Evolutionary conservation across 2,113 vertebrate genomes (phyloP), one percentile per base, ranked within the genome.

Genomic region (Brevimyrus niger): DNA sequence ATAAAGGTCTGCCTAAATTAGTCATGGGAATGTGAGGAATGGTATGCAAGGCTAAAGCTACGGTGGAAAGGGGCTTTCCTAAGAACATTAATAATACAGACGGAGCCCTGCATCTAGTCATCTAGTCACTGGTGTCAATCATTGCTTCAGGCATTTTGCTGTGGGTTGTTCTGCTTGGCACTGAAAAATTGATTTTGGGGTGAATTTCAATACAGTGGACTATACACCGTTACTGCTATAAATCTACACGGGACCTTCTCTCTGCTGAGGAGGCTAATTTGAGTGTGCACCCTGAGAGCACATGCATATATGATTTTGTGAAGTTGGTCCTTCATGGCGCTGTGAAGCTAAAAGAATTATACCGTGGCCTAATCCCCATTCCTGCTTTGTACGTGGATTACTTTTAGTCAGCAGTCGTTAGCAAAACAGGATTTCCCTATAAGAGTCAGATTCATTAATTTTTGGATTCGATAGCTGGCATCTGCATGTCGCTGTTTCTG

Each of bases 161-260:
- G 47, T 50, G 44, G 83, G 83, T 86, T 47, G 46, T 86, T 86
- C 83, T 50, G 83, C 83, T 27, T 47, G 83, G 83, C 83, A 86
- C 42, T 86, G 83, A 86, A 86, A 86, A 86, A 86, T 86, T 86
- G 83, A 86, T 86, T 86, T 86, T 21, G n/a, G 83, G n/a, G 46
- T 48, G 83, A 86, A 86, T 86, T 48, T 86, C 83, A 86, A 86
- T 86, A 86, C 23, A n/a, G 46, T 27, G 83, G 10, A 50, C 83
- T n/a, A 46, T 50, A n/a, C 44, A 48, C 44, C 47, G 10, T n/a
- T 27, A 17, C 83, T 21, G 19, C 44, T n/a, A 47, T 86, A 13
- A 86, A 47, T 48, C 46, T 47, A 86, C 46, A n/a, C 8, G 5
- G 82, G 38, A 47, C 83, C 83, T 13, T n/a, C 83, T 50, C 47